Conservation (phyloP, 2,797 vertebrate genomes). For the Syngnathus acus region DNA sequence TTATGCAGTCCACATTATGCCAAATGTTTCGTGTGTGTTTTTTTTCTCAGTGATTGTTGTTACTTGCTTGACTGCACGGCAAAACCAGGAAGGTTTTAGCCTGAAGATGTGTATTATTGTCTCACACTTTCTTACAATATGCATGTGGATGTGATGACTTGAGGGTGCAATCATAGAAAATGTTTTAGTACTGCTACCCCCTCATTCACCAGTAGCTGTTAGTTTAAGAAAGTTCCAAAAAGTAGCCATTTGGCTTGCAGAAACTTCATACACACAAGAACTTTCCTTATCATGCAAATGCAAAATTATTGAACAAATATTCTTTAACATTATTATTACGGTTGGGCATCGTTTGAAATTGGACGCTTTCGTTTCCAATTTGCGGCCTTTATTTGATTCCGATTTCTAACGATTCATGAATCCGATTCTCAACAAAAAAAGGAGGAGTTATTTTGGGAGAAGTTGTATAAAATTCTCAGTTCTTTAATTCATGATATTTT, state of each 20-base stretch:
- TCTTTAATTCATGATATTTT: too few relatives aligned
- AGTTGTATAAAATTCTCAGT: too few relatives aligned
- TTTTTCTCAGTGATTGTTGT: slow-evolving; percentile 1
- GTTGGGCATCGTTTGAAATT: too few relatives aligned
- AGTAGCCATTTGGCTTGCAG: not conserved
- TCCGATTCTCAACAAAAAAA: too few relatives aligned
- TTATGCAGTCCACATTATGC: slow-evolving; percentile 1
- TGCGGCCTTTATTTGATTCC: too few relatives aligned
- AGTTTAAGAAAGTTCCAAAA: not conserved
- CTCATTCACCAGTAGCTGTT: not conserved
- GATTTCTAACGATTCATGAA: too few relatives aligned
- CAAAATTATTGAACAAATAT: not conserved
- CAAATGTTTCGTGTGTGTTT: not conserved
- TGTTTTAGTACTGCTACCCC: not conserved
- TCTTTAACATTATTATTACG: not conserved
- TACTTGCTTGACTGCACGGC: not conserved
- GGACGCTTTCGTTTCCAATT: too few relatives aligned
- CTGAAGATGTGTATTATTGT: not conserved
- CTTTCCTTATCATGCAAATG: not conserved
- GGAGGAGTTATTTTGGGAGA: too few relatives aligned
- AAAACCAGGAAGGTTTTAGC: not conserved
- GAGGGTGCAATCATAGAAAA: not conserved
- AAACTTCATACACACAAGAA: too few relatives aligned
- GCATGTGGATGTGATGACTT: not conserved
- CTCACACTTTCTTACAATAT: not conserved